Evolutionary conservation across 2,113 vertebrate genomes (phyloP).

Genomic region (Connochaetes taurinus): DNA sequence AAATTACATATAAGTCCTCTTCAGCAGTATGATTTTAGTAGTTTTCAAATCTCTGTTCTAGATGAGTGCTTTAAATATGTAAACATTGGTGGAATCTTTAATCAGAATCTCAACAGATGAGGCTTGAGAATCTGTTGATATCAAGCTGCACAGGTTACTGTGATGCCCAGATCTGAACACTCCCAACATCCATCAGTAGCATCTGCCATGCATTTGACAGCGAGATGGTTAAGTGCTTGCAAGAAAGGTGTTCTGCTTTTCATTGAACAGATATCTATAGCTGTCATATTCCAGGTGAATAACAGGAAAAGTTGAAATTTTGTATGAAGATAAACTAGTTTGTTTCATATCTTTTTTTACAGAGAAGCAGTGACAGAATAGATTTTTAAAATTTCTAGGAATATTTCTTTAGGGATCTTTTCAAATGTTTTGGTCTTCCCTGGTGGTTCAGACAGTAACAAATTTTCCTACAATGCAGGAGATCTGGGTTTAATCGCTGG

Average conservation of each 20-base stretch:
- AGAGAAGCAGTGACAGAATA: not conserved
- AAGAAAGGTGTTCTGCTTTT: not conserved
- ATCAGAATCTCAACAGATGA: not conserved
- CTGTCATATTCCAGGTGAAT: not conserved
- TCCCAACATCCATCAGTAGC: not conserved
- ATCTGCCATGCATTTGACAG: not conserved
- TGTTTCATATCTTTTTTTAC: not conserved
- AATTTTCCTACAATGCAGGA: not conserved
- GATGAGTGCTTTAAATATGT: not conserved
- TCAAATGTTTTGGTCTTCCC: not conserved
- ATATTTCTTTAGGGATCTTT: not conserved
- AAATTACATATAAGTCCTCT: not conserved
- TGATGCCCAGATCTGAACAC: not conserved
- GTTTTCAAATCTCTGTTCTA: not conserved
- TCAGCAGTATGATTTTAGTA: not conserved
- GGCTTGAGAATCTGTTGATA: not conserved
- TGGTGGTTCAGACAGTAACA: not conserved
- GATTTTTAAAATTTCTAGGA: not conserved
- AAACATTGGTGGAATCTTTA: not conserved
- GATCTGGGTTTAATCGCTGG: fast-evolving
- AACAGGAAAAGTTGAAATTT: not conserved
- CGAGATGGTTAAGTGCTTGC: not conserved
- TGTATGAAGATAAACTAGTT: not conserved
- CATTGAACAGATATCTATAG: not conserved
- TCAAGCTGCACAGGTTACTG: not conserved